Evolutionary conservation across 2,888 invertebrate species (phyloP).

Genomic region (Cecidostiba fungosa): DNA sequence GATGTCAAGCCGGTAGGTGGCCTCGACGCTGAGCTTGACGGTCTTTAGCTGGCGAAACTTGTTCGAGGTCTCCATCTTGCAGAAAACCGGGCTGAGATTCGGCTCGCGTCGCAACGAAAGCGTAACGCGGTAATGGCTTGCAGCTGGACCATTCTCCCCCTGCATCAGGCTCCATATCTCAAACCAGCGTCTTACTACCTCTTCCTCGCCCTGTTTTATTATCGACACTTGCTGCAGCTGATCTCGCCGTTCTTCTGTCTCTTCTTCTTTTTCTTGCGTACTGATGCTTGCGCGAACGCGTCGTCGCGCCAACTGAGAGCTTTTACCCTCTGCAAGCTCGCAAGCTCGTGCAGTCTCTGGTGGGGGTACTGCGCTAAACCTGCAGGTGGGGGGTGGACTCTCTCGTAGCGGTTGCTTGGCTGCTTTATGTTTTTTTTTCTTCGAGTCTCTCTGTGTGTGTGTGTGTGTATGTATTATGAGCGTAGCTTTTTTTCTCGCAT

Average conservation of each 20-base stretch:
- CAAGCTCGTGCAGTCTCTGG: not conserved
- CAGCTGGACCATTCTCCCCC: slow-evolving; percentile 73
- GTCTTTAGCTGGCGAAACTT: slow-evolving; percentile 82
- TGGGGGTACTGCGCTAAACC: not conserved
- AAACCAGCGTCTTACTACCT: slow-evolving; percentile 5
- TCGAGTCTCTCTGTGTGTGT: not conserved
- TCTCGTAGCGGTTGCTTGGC: not conserved
- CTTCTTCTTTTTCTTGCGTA: not conserved
- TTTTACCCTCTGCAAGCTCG: not conserved
- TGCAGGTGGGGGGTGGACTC: not conserved
- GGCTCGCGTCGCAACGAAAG: slow-evolving; percentile 81
- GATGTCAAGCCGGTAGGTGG: slow-evolving; percentile 81
- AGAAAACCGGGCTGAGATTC: slow-evolving; percentile 81
- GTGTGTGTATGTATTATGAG: too few relatives aligned
- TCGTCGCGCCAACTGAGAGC: not conserved
- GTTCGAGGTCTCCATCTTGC: slow-evolving; percentile 82
- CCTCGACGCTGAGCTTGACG: slow-evolving; percentile 82
- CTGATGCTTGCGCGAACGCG: not conserved
- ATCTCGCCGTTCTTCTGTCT: not conserved
- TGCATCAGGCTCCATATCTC: slow-evolving; percentile 70
- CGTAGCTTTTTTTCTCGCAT: not conserved
- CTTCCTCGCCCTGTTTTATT: not conserved
- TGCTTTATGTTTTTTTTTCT: not conserved
- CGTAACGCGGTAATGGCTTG: slow-evolving; percentile 80
- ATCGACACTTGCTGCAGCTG: not conserved